Percentiles rank a stretch among this genome's conserved stretches.
phyloP scores from a whole-genome alignment of 2,888 invertebrate species.

The Drosophila borealis region DNA sequence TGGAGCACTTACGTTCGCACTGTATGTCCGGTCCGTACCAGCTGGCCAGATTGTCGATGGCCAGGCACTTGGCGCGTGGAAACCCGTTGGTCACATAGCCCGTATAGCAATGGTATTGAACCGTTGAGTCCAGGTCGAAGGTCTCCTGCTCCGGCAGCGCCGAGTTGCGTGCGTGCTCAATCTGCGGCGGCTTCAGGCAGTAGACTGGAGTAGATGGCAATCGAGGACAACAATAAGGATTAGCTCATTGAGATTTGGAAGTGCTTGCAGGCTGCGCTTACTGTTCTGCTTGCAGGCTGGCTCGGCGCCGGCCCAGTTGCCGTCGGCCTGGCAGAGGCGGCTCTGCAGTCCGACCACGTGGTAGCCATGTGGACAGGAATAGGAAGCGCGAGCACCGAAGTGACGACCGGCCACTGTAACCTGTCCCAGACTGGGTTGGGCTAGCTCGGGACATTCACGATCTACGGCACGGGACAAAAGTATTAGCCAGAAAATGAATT shows the following conservation, averaged over 20 bases:
- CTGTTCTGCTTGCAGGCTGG: slow-evolving; percentile 95
- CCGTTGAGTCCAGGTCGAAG: slow-evolving; percentile 94
- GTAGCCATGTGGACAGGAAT: slow-evolving; percentile 95
- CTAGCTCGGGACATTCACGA: slow-evolving; percentile 93
- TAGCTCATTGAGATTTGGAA: background rate
- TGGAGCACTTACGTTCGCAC: slow-evolving; percentile 91
- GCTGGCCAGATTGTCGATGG: slow-evolving; percentile 93
- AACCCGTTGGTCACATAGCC: slow-evolving; percentile 97
- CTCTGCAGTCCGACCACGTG: slow-evolving; percentile 94
- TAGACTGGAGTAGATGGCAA: slow-evolving; percentile 86
- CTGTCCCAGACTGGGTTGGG: slow-evolving; percentile 91
- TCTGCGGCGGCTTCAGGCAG: slow-evolving; percentile 93
- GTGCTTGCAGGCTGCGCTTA: slow-evolving; percentile 85
- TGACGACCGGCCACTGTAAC: slow-evolving; percentile 91
- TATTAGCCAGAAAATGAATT: background rate
- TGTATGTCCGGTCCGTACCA: slow-evolving; percentile 99
- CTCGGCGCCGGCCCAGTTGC: slow-evolving; percentile 93
- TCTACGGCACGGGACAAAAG: slow-evolving; percentile 85
- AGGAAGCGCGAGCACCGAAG: slow-evolving; percentile 92
- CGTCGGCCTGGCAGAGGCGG: slow-evolving; percentile 96
- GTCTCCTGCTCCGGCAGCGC: slow-evolving; percentile 94
- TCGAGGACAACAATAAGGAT: background rate
- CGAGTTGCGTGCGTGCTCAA: slow-evolving; percentile 94
- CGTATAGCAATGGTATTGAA: slow-evolving; percentile 97
- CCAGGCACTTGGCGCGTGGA: slow-evolving; percentile 95